A percentile compares a stretch with the other conserved stretches of the same genome.
Conservation (phyloP, 2,888 invertebrate genomes). For the Diplazon laetatorius region DNA sequence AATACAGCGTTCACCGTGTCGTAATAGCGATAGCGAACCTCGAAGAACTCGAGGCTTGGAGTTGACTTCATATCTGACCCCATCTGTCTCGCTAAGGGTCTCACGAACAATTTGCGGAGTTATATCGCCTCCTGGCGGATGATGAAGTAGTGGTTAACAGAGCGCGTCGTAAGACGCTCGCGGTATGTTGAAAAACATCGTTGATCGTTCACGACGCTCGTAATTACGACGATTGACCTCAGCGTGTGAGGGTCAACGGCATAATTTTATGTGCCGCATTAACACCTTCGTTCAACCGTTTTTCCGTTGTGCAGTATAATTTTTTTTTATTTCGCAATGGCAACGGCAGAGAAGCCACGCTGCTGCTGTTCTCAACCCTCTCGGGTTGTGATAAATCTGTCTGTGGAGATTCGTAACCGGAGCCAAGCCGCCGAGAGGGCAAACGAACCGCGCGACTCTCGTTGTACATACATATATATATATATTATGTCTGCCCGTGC, state of each 20-base stretch:
- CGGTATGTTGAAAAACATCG: slow-evolving; percentile 42
- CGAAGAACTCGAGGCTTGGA: neutral
- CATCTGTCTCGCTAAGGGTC: slow-evolving; percentile 24
- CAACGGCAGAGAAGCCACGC: neutral
- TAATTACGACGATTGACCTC: slow-evolving; percentile 42
- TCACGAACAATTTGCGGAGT: slow-evolving; percentile 13
- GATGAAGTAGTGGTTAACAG: neutral
- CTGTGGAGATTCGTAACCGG: slow-evolving; percentile 50
- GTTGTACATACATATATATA: no score
- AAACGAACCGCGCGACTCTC: slow-evolving; percentile 60
- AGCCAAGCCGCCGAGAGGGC: slow-evolving; percentile 47
- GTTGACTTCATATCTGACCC: slow-evolving; percentile 1
- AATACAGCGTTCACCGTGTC: slow-evolving; percentile 2
- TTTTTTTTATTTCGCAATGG: neutral
- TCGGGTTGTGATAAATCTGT: slow-evolving; percentile 55
- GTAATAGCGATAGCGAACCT: slow-evolving; percentile 4
- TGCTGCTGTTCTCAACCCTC: slow-evolving; percentile 37
- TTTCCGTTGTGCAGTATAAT: slow-evolving; percentile 8
- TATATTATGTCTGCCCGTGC: slow-evolving; percentile 28
- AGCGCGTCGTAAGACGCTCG: neutral
- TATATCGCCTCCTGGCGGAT: neutral
- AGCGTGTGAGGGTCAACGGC: slow-evolving; percentile 10
- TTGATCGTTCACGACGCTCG: slow-evolving; percentile 9
- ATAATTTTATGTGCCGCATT: no score
- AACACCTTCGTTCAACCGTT: no score